These are phyloP conservation scores for Turritopsis rubra DNA, from an alignment of 30 jellyfish, hydroid and myxozoan species.

Conservation along the genomic window DNA sequence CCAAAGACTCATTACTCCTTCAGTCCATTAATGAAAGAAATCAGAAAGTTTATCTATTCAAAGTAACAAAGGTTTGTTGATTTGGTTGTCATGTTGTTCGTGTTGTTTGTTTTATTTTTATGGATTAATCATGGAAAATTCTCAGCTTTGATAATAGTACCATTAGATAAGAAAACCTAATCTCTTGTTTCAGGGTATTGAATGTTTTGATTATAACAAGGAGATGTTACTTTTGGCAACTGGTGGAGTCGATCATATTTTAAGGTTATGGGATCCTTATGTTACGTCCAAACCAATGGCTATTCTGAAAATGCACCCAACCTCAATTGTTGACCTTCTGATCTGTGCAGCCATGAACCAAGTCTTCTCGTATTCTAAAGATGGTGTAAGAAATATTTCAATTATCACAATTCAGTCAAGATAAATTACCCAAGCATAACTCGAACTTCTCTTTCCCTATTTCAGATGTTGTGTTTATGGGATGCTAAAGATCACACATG, in stretches of 20 bases:
- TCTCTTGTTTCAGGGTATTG: constrained; percentile 49
- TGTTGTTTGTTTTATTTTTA: background rate
- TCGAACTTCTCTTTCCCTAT: too few relatives aligned
- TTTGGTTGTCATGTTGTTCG: background rate
- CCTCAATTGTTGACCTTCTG: constrained; percentile 53
- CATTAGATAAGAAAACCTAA: background rate
- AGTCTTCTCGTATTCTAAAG: constrained; percentile 63
- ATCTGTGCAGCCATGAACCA: constrained; percentile 41
- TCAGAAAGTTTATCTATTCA: constrained; percentile 41
- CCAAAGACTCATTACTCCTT: constrained; percentile 51
- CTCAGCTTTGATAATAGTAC: too few relatives aligned
- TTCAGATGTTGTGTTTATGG: constrained; percentile 23
- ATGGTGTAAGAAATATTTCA: constrained; percentile 65
- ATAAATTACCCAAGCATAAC: too few relatives aligned
- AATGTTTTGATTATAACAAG: constrained; percentile 61
- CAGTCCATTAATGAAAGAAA: constrained; percentile 48
- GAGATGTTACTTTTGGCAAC: constrained; percentile 48
- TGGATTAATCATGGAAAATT: background rate
- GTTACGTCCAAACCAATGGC: constrained; percentile 64
- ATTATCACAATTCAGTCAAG: too few relatives aligned
- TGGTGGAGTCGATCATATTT: constrained; percentile 66
- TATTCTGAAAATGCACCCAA: constrained; percentile 51
- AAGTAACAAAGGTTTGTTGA: constrained; percentile 41
- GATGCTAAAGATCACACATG: constrained; percentile 51
- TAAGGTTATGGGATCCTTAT: constrained; percentile 76